Evolutionary conservation across 2,113 vertebrate species (phyloP), one percentile per base, ranked within the genome.

Genomic region (Thunnus thynnus): DNA sequence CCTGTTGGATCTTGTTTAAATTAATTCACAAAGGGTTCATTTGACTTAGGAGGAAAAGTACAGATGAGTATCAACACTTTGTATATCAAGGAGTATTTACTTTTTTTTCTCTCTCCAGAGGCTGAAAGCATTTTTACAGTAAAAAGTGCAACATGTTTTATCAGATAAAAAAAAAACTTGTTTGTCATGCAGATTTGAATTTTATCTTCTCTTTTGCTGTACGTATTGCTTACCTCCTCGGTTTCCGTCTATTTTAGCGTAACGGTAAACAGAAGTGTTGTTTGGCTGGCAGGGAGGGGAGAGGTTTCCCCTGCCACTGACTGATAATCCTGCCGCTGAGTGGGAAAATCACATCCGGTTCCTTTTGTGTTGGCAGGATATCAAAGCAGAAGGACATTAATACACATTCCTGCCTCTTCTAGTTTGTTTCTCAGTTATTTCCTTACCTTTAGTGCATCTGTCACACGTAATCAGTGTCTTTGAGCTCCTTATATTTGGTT

Each of bases 41-140:
- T 83, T 83, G 69, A 79, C 70, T 80, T 56, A 22, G 46, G 46
- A 80, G 88, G 80, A 67, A 84, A 30, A 85, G 82, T 13, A 44
- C 85, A 82, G 88, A 93, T 93, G 76, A 71, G 63, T 91, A 93
- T 93, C 90, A 71, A 60, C 30, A 46, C 82, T 71, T 63, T 92
- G 82, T 88, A 41, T 64, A 50, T 78, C 25, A 58, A 52, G 55
- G 71, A 73, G 56, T 83, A 75, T 86, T 87, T 82, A 17, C 30
- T n/a, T 55, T 20, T 52, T 60, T 5, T 30, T 57, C 7, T 30
- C 4, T 30, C 27, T 30, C 52, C 27, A 62, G 60, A n/a, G n/a
- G 25, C 54, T 20, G 14, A 11, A 76, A 54, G 71, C 64, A 27
- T 50, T 75, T 50, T 30, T 65, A 52, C 20, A 46, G 48, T 22